Conservation (phyloP, 1,140 invertebrate genomes). For the Drosophila persimilis region DNA sequence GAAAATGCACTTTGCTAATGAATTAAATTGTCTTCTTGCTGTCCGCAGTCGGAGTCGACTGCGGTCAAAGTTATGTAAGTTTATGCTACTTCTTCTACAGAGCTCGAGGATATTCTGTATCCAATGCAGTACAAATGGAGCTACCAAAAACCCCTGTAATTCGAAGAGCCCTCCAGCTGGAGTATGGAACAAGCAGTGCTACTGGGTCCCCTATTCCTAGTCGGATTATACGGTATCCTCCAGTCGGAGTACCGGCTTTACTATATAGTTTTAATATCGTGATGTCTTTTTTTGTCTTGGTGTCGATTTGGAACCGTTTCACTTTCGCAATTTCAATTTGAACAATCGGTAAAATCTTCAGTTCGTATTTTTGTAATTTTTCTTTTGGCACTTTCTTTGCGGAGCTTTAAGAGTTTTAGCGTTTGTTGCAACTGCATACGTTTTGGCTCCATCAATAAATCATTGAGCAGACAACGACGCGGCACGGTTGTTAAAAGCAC, state of each 20-base stretch:
- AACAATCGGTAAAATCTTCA: constrained; percentile 24
- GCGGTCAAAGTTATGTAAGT: constrained; percentile 4
- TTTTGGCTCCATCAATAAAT: constrained; percentile 71
- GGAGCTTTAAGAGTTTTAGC: constrained; percentile 44
- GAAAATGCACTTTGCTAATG: constrained; percentile 79
- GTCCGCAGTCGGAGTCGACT: no score
- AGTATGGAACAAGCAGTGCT: no score
- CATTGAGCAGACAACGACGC: constrained; percentile 68
- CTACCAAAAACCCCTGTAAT: no score
- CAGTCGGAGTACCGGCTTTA: no score
- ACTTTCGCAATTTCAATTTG: constrained; percentile 32
- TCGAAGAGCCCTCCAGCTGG: no score
- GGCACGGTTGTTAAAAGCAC: constrained; percentile 71
- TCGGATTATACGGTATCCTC: no score
- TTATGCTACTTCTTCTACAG: not conserved
- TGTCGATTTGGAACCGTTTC: constrained; percentile 30
- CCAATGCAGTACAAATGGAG: not conserved
- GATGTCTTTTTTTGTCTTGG: not conserved
- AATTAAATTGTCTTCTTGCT: constrained; percentile 67
- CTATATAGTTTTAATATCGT: no score
- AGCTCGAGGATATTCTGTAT: no score
- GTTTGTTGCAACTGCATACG: constrained; percentile 65
- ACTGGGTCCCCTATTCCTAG: no score
- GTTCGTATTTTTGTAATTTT: constrained; percentile 14
- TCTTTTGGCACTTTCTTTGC: constrained; percentile 5